phyloP scores from a whole-genome alignment of 2,113 vertebrate species.

The Neodontobutis hainanensis region DNA sequence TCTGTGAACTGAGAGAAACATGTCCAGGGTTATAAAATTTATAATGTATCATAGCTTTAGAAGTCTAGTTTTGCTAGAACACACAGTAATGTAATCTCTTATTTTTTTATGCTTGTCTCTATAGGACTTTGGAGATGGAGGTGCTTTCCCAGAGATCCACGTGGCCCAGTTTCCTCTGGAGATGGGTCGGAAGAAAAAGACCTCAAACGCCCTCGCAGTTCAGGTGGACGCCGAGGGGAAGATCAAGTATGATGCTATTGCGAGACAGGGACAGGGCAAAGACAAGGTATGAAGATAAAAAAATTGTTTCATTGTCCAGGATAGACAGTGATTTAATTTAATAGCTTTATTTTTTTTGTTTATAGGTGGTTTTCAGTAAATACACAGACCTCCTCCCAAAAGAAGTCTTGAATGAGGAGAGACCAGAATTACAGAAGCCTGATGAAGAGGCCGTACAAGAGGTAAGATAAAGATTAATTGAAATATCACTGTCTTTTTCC shows the following conservation, averaged over 20 bases:
- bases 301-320: slow-evolving; percentile 12
- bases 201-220: slow-evolving; percentile 93
- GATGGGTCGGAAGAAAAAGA: slow-evolving; percentile 96
- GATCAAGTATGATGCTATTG: slow-evolving; percentile 96
- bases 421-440: slow-evolving; percentile 89
- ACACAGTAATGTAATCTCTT: no score
- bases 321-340: no score
- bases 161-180: slow-evolving; percentile 97
- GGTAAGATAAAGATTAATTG: slow-evolving; percentile 69
- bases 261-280: slow-evolving; percentile 93
- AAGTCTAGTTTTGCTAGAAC: no score
- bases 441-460: slow-evolving; percentile 95
- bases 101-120: slow-evolving; percentile 12
- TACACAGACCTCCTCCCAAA: slow-evolving; percentile 97
- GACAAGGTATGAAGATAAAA: slow-evolving; percentile 85
- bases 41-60: no score
- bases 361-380: slow-evolving; percentile 98
- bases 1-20: no score
- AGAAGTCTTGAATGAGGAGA: slow-evolving; percentile 91
- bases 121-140: slow-evolving; percentile 98
- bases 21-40: no score
- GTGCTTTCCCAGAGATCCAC: slow-evolving; percentile 96
- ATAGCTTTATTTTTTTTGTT: no score
- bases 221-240: slow-evolving; percentile 98
- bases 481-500: not conserved